Percentiles rank a stretch among this genome's conserved stretches.
Conservation (phyloP, 2,888 invertebrate species). For the Microplitis manilae region DNA sequence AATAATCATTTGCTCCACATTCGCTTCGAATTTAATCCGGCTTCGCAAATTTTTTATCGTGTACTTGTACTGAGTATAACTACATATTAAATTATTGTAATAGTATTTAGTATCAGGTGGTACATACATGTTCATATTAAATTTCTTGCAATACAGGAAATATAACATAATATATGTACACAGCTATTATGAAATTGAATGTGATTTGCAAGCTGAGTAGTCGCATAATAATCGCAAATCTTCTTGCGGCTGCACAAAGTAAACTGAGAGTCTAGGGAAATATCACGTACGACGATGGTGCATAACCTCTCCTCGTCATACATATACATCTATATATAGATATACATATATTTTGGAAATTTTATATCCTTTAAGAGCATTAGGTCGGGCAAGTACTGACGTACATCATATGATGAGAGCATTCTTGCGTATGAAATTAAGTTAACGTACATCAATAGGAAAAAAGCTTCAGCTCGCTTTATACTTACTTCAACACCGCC, state of each 20-base stretch:
- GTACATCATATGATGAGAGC: not conserved
- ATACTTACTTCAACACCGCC: not conserved
- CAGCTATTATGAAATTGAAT: constrained; percentile 10
- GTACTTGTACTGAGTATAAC: too few species aligned
- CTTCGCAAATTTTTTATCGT: too few species aligned
- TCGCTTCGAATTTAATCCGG: too few species aligned
- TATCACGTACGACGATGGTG: constrained; percentile 27
- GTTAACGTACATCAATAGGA: not conserved
- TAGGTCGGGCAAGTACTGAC: not conserved
- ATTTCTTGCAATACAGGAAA: constrained; percentile 23
- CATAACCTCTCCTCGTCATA: constrained; percentile 26
- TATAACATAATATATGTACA: constrained; percentile 4
- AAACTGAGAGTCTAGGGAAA: constrained; percentile 32
- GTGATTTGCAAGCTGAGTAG: constrained; percentile 3
- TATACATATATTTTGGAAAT: not conserved
- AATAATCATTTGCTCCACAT: too few species aligned
- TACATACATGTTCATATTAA: not conserved
- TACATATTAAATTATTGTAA: too few species aligned
- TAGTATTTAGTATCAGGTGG: too few species aligned
- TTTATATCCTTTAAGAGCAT: not conserved
- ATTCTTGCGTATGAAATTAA: not conserved
- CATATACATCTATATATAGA: not conserved
- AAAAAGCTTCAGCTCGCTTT: not conserved
- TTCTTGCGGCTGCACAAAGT: constrained; percentile 28
- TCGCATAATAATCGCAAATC: constrained; percentile 30